These are phyloP conservation scores for Lithophane leautieri DNA, from an alignment of 2,888 invertebrate species.

Conservation along the genomic window DNA sequence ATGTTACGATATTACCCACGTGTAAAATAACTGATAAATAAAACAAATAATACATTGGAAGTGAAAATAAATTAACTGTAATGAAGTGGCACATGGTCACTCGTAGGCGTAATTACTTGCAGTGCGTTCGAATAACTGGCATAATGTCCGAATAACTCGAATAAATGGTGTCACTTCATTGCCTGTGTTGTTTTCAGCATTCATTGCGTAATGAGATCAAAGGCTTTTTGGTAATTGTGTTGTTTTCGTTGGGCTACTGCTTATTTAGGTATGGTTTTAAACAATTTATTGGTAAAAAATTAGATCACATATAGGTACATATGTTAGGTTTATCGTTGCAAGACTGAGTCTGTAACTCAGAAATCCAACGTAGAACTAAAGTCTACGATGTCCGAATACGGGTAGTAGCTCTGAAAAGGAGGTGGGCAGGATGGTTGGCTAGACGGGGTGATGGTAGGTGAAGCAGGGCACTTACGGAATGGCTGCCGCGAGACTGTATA, in stretches of 20 bases:
- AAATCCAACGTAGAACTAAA: background rate
- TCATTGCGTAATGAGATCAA: constrained; percentile 35
- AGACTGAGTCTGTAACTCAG: background rate
- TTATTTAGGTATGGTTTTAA: background rate
- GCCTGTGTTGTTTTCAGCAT: constrained; percentile 14
- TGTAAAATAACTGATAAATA: constrained; percentile 7
- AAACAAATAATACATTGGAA: constrained; percentile 26
- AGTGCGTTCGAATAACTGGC: constrained; percentile 42
- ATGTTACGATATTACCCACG: background rate
- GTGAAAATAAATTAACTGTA: constrained; percentile 37
- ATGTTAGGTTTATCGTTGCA: background rate
- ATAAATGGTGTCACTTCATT: constrained; percentile 31
- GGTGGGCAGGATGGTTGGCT: background rate
- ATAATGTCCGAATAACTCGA: constrained; percentile 42
- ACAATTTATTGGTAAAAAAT: too few species aligned
- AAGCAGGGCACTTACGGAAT: too few species aligned
- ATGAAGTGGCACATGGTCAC: constrained; percentile 42
- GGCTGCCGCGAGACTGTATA: too few species aligned
- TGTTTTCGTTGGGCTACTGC: background rate
- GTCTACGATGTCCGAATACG: too few species aligned
- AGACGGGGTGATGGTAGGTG: too few species aligned
- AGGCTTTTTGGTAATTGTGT: constrained; percentile 26
- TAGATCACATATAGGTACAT: too few species aligned
- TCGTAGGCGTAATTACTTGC: constrained; percentile 52
- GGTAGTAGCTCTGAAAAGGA: background rate